Evolutionary conservation across 1,140 invertebrate species (phyloP), one percentile per base, ranked within the genome.

Genomic region (Pseudomyrmex concolor): DNA sequence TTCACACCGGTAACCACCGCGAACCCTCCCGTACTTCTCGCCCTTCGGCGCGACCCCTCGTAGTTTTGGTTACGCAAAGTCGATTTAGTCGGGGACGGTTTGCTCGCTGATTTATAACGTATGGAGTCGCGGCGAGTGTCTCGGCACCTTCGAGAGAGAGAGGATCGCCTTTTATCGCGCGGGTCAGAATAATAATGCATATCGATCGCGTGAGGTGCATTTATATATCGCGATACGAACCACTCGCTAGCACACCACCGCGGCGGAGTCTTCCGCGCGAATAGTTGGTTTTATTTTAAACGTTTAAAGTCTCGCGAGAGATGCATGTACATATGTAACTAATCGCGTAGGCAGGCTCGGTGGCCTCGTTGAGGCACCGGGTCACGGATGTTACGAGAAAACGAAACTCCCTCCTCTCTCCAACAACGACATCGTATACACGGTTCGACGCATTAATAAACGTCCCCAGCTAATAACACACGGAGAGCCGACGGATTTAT

Each of bases 1-100:
- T 94, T 94, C 93, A 94, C 93, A 93, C 93, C 93, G 93, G 93
- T 94, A 94, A 94, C 93, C 93, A 91, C 92, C 90, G 90, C 90
- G 82, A 91, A 87, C 90, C 92, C 89, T 34, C 43, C 17, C 62
- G 63, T 59, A 17, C 71, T 73, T 22, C 55, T 10, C 43, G 59
- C 55, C 66, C 55, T 43, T 19, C 19, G 54, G 45, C 64, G 55
- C 76, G 17, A 86, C 89, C 90, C 84, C 71, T 67, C 86, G 83
- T 84, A 86, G 84, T 89, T 93, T 93, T 92, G 90, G 90, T 92
- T 92, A 91, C 91, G 92, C 89, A 89, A 91, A 92, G 91, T 93
- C 93, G 92, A 93, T 93, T 94, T 94, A 94, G 93, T 94, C 90
- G 93, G 93, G 93, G 93, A 94, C 93, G 92, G 92, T 92, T 94